These are phyloP conservation scores for Prolemur simus DNA, from an alignment of 2,113 vertebrate genomes.

Conservation along the genomic window DNA sequence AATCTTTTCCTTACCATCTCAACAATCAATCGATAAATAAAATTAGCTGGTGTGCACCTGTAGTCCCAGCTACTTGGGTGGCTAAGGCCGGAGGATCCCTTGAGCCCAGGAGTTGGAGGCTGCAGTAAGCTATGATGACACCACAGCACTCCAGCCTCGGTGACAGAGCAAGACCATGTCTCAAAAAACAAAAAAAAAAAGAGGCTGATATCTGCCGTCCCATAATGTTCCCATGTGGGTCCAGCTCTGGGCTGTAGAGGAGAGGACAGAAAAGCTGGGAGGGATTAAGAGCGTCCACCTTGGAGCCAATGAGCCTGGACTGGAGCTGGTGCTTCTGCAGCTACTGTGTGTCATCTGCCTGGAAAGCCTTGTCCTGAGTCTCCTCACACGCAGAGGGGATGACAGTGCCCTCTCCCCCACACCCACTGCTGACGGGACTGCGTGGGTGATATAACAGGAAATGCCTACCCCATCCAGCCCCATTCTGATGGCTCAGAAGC, in stretches of 20 bases:
- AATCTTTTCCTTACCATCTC: background rate
- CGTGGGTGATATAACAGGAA: rapidly evolving
- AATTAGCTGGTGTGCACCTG: too few relatives aligned
- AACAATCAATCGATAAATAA: too few relatives aligned
- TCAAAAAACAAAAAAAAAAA: too few relatives aligned
- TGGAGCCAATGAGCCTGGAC: background rate
- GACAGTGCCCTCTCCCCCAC: background rate
- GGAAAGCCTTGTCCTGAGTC: background rate
- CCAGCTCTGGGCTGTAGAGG: background rate
- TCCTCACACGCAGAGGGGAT: background rate
- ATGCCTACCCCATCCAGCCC: too few relatives aligned
- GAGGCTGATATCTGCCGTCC: background rate
- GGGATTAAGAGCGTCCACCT: background rate
- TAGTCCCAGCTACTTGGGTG: too few relatives aligned
- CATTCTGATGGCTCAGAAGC: background rate
- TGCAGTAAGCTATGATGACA: too few relatives aligned
- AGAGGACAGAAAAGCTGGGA: background rate
- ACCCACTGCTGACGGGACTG: background rate
- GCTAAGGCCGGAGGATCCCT: too few relatives aligned
- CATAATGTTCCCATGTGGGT: rapidly evolving
- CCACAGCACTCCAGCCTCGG: too few relatives aligned
- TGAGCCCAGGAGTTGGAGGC: too few relatives aligned
- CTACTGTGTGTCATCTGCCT: background rate
- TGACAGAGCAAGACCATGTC: too few relatives aligned
- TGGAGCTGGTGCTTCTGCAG: background rate